A percentile compares a stretch with the other conserved stretches of the same genome.
These are phyloP conservation scores for Apamea sordens DNA, from an alignment of 2,888 invertebrate species.

Conservation along the genomic window DNA sequence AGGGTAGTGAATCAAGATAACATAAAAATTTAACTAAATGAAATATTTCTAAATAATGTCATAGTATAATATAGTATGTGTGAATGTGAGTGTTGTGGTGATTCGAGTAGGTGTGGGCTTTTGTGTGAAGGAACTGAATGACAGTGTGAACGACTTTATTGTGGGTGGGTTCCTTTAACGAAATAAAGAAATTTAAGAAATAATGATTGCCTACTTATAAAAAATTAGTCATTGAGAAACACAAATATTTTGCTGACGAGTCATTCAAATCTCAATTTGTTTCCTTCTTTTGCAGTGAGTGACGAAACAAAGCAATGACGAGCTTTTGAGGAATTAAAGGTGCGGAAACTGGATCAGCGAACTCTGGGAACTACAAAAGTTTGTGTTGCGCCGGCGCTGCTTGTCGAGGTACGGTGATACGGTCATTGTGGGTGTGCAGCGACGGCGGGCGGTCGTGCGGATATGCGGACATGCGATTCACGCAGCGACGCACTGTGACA, in stretches of 20 bases:
- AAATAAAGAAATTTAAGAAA: background rate
- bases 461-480: slow-evolving; percentile 72
- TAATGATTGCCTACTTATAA: background rate
- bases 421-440: slow-evolving; percentile 69
- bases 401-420: slow-evolving; percentile 64
- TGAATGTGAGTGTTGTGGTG: background rate
- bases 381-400: slow-evolving; percentile 52
- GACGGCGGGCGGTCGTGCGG: slow-evolving; percentile 69
- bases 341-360: slow-evolving; percentile 66
- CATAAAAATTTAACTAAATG: background rate
- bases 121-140: background rate
- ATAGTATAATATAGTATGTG: no score
- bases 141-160: background rate
- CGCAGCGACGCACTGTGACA: slow-evolving; percentile 80
- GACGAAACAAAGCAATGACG: slow-evolving; percentile 61
- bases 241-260: slow-evolving; percentile 29
- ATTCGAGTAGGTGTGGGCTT: background rate
- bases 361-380: slow-evolving; percentile 50
- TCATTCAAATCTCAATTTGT: slow-evolving; percentile 46
- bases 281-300: slow-evolving; percentile 58
- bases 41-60: background rate
- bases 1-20: background rate
- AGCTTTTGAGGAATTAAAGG: slow-evolving; percentile 69
- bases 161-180: background rate
- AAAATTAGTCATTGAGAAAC: background rate